Percentiles rank a stretch among this genome's conserved stretches.
phyloP scores from a whole-genome alignment of 2,888 invertebrate genomes.

The Julus scandinavius region DNA sequence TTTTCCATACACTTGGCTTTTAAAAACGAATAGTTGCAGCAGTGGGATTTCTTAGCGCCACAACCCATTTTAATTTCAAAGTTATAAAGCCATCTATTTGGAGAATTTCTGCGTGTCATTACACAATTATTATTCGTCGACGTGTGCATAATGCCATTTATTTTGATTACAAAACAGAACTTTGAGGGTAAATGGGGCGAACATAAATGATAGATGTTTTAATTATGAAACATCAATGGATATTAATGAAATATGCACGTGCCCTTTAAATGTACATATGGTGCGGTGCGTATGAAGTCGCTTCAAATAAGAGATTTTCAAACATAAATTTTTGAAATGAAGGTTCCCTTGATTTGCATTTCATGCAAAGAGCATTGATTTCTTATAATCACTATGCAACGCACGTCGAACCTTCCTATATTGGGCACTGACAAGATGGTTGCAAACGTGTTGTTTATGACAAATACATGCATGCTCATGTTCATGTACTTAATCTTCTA shows the following conservation, averaged over 20 bases:
- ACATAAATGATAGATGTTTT: slow-evolving; percentile 39
- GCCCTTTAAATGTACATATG: background rate
- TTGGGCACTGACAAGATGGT: background rate
- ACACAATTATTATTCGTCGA: slow-evolving; percentile 1
- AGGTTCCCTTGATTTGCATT: background rate
- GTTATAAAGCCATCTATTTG: background rate
- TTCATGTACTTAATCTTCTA: background rate
- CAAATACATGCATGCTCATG: background rate
- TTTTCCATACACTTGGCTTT: too few species aligned
- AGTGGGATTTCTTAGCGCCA: background rate
- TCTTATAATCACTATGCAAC: background rate
- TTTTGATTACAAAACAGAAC: slow-evolving; percentile 34
- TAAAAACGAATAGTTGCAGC: background rate
- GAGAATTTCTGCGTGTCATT: background rate
- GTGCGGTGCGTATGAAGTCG: background rate
- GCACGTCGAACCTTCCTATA: background rate
- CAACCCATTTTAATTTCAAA: background rate
- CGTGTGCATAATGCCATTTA: slow-evolving; percentile 17
- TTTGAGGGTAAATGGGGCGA: slow-evolving; percentile 23
- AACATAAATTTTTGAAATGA: background rate
- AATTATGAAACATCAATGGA: slow-evolving; percentile 38
- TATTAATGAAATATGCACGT: background rate
- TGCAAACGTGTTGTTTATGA: background rate
- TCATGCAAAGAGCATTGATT: background rate
- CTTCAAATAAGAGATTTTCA: background rate